Evolutionary conservation across 1,140 invertebrate species (phyloP), one percentile per base, ranked within the genome.

Genomic region (Phthorimaea operculella): DNA sequence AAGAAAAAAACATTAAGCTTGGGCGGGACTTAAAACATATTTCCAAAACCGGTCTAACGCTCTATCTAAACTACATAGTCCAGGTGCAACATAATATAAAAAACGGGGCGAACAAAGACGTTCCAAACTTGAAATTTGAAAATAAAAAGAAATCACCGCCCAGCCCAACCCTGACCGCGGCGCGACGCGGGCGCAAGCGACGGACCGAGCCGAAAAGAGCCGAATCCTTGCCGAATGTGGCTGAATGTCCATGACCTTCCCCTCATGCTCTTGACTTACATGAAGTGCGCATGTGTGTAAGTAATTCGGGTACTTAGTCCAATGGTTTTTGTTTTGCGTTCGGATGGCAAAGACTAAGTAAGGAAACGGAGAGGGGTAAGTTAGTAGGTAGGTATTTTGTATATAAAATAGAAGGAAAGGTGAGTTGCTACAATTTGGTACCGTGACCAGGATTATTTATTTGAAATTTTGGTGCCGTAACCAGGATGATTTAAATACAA

Each of bases 191-290:
- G 21, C 21, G 21, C 21, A 76, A 68, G 60, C 63, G 54, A 9
- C n/a, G 14, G 15, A 47, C 7, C 4, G 4, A 47, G 47, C 66
- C 64, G 64, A 60, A 66, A 57, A 42, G 10, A 39, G 18, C 52
- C 69, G 72, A 76, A 70, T 74, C 59, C 44, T 51, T 34, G 58
- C 64, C 61, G 58, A 68, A 71, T 42, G 11, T 11, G 39, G 11
- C 39, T 64, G 58, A 55, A 54, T 62, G 55, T 64, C 75, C 77
- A 62, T 80, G 77, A 80, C 77, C 77, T 80, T 80, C 76, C 68
- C 60, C 62, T 55, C 55, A 54, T 66, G 67, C 63, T 66, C 67
- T 74, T 72, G 68, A 70, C 64, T 72, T 59, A 64, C 57, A 60
- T 54, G 55, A 47, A 15, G 16, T 44, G 18, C 18, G 59, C 54